Conservation (phyloP, 1,140 invertebrate genomes). For the Grapholita molesta region DNA sequence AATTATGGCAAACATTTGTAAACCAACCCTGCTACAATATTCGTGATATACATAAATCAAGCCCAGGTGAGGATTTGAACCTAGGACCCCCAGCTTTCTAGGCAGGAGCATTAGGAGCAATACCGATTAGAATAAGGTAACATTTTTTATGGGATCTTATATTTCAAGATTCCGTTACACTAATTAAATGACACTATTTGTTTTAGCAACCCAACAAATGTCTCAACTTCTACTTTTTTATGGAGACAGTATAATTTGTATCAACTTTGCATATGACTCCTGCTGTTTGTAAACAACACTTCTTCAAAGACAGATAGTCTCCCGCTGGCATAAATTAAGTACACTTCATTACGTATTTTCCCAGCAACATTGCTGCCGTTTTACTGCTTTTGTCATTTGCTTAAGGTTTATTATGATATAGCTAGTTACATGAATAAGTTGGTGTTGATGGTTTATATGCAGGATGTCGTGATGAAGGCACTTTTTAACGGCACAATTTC, state of each 20-base stretch:
- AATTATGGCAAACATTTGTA: too few species aligned
- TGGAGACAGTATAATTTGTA: neutral
- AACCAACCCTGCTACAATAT: too few species aligned
- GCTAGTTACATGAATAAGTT: neutral
- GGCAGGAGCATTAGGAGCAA: too few species aligned
- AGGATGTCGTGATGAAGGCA: slow-evolving; percentile 15
- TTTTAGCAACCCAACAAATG: neutral
- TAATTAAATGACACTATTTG: too few species aligned
- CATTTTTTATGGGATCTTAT: too few species aligned
- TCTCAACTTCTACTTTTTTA: neutral
- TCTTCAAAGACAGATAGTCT: neutral
- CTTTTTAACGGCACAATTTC: neutral
- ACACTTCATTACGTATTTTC: neutral
- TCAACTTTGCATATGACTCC: neutral
- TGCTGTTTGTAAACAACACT: neutral
- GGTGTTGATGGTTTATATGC: neutral
- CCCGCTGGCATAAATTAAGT: neutral
- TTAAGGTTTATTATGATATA: neutral
- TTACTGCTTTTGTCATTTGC: neutral
- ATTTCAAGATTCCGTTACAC: too few species aligned
- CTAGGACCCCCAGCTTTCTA: too few species aligned
- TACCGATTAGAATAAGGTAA: too few species aligned
- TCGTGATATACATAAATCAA: too few species aligned
- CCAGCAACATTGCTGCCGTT: neutral
- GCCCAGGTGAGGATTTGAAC: too few species aligned